Evolutionary conservation across 2,113 vertebrate genomes (phyloP), one percentile per base, ranked within the genome.

Genomic region (Cyanistes caeruleus): DNA sequence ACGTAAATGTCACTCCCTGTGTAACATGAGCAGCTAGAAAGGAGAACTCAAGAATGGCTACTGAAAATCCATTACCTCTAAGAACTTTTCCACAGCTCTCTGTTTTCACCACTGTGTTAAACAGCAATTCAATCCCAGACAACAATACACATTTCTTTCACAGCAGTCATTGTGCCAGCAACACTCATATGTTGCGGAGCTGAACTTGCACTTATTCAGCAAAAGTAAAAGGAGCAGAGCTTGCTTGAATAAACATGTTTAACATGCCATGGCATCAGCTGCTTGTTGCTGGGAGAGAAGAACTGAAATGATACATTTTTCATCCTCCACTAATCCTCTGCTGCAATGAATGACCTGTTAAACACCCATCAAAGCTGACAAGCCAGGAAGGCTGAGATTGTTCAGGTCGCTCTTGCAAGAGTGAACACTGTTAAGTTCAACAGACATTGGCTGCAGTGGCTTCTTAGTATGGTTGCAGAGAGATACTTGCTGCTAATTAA

Each of bases 171-270:
- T 33, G 39, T 21, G 49, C 25, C 65, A 74, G 81, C 55, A 93
- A 78, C 81, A 64, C 80, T 73, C 51, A 31, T 52, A 16, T 30
- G 53, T 51, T 52, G 24, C 5, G 1, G 89, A 88, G 52, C 37
- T 73, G 85, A 96, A 88, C 56, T 80, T 92, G 82, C 76, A 78
- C 85, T 81, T 91, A 84, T 28, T 92, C 83, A 90, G 84, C 76
- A 94, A 67, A 91, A 88, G 59, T 41, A 60, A 87, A 88, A 79
- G 33, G 55, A 95, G 35, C 35, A 67, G 48, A 62, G 21, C 84
- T 91, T 86, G 62, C 90, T 95, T 96, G 94, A 97, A 97, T 88
- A 96, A 98, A 97, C 87, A 91, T 52, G 77, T 91, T 93, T 97
- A 96, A 96, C 93, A 89, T 94, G 90, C 86, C 87, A 53, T 64